phyloP scores from a whole-genome alignment of 2,797 vertebrate genomes.

The Aselliscus stoliczkanus region DNA sequence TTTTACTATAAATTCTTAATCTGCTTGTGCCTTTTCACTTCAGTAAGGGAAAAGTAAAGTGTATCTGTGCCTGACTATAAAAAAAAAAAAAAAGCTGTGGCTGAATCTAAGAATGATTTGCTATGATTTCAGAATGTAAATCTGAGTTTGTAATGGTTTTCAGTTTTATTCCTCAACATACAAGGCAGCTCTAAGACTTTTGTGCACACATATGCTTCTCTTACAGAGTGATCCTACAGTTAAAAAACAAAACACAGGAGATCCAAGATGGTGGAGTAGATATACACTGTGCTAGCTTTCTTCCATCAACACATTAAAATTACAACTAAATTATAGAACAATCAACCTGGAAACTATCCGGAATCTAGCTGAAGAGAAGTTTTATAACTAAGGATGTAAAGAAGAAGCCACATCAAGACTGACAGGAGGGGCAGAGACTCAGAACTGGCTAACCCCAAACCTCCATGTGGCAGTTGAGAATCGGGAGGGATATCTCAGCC shows the following conservation, averaged over 20 bases:
- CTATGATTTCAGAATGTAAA: neutral
- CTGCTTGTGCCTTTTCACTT: neutral
- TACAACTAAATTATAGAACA: no score
- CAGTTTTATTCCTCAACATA: neutral
- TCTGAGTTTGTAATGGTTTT: neutral
- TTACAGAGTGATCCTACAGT: neutral
- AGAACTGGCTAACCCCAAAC: no score
- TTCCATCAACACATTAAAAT: no score
- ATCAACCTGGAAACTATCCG: no score
- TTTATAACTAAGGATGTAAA: no score
- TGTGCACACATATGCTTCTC: neutral
- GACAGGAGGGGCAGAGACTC: no score
- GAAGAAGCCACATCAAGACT: no score
- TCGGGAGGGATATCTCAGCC: no score
- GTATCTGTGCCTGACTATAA: neutral
- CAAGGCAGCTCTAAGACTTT: neutral
- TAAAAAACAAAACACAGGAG: neutral
- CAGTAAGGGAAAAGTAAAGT: neutral
- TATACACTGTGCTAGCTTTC: no score
- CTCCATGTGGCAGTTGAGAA: no score
- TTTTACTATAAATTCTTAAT: slow-evolving; percentile 32
- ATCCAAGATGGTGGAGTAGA: no score
- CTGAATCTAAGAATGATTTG: neutral
- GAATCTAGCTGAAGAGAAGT: no score
- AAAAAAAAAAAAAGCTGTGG: neutral